A percentile compares a stretch with the other conserved stretches of the same genome.
Evolutionary conservation across 2,888 invertebrate genomes (phyloP).

Genomic region (Hedychridium roseum): DNA sequence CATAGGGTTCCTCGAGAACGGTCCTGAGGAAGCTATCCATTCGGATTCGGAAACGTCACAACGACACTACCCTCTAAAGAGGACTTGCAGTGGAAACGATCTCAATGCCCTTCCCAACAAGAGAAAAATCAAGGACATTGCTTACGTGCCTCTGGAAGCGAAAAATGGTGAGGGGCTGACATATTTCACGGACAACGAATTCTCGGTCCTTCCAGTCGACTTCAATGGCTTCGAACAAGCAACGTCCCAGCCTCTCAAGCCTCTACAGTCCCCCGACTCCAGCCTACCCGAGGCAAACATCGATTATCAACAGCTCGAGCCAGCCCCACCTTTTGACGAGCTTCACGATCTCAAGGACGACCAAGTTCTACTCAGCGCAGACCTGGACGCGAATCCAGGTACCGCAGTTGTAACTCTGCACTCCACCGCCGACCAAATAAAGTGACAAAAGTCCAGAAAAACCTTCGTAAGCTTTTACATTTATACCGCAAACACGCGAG

Average conservation of each 20-base stretch:
- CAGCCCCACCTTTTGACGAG: conserved; percentile 21
- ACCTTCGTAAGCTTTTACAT: too few species aligned
- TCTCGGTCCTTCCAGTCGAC: conserved; percentile 1
- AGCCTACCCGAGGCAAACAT: conserved; percentile 24
- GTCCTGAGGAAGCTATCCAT: conserved; percentile 8
- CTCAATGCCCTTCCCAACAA: conserved; percentile 14
- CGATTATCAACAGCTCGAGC: conserved; percentile 40
- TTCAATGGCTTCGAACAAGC: conserved; percentile 20
- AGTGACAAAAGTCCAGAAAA: conserved; percentile 9
- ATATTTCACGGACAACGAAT: conserved; percentile 15
- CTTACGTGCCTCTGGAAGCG: conserved; percentile 4
- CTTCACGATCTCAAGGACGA: conserved; percentile 42
- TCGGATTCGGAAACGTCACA: conserved; percentile 9
- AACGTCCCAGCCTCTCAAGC: conserved; percentile 7
- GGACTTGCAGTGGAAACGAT: conserved; percentile 29
- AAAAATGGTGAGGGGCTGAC: conserved; percentile 8
- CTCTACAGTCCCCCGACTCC: conserved; percentile 27
- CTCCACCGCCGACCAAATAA: conserved; percentile 17
- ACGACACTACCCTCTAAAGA: conserved; percentile 26
- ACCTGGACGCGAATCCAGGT: conserved; percentile 51
- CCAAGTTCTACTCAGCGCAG: conserved; percentile 34
- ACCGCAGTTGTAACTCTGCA: conserved; percentile 22
- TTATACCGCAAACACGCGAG: too few species aligned
- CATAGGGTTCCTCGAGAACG: conserved; percentile 14
- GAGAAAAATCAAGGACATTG: conserved; percentile 16